Evolutionary conservation across 2,888 invertebrate genomes (phyloP).

Genomic region (Luperina testacea): DNA sequence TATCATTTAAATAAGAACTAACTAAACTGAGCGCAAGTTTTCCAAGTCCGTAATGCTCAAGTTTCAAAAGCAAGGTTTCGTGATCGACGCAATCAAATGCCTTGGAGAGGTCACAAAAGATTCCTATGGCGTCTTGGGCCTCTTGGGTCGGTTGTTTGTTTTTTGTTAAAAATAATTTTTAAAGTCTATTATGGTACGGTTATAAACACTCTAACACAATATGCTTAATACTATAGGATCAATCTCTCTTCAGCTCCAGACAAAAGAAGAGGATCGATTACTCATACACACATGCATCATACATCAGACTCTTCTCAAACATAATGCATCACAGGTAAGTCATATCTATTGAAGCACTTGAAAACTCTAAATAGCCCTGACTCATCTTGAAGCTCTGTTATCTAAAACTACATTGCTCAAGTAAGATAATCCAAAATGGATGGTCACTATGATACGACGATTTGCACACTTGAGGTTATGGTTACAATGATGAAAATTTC

Average conservation of each 20-base stretch:
- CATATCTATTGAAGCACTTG: slow-evolving; percentile 21
- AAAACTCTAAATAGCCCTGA: slow-evolving; percentile 27
- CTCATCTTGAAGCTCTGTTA: slow-evolving; percentile 21
- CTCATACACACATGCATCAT: slow-evolving; percentile 1
- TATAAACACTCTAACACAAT: neutral
- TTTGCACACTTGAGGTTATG: slow-evolving; percentile 34
- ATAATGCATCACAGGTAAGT: neutral
- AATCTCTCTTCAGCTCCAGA: neutral
- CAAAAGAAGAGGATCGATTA: neutral
- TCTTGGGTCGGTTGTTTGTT: too few relatives aligned
- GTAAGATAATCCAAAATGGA: slow-evolving; percentile 29
- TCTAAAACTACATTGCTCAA: slow-evolving; percentile 28
- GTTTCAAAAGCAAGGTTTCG: too few relatives aligned
- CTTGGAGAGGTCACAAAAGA: too few relatives aligned
- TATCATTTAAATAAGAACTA: too few relatives aligned
- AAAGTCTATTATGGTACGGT: neutral
- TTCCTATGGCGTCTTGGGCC: too few relatives aligned
- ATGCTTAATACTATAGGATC: neutral
- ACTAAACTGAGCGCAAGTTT: too few relatives aligned
- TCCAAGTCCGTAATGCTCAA: too few relatives aligned
- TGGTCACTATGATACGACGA: slow-evolving; percentile 7
- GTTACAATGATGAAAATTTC: neutral
- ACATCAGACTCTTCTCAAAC: neutral
- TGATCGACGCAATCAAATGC: too few relatives aligned
- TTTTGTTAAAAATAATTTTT: too few relatives aligned